Percentiles rank a stretch among this genome's conserved stretches.
Conservation (phyloP, 2,888 invertebrate genomes). For the Masnerella sp. region DNA sequence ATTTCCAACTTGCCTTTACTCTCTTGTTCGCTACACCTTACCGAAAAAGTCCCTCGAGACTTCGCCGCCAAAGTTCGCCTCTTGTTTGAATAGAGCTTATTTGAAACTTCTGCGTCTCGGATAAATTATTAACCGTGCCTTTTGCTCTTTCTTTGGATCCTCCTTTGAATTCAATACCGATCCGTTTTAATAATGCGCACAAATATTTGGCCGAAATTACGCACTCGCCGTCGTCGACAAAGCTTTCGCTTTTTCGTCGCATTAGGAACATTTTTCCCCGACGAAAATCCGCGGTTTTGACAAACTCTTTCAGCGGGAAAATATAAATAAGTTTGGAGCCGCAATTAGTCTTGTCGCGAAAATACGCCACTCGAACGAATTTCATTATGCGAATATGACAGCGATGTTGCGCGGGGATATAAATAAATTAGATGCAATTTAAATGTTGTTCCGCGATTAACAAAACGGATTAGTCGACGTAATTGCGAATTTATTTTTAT, state of each 20-base stretch:
- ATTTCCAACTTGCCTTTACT: slow-evolving; percentile 47
- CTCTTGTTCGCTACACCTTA: slow-evolving; percentile 53
- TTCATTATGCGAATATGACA: slow-evolving; percentile 9
- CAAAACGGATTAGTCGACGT: neutral
- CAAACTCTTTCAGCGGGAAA: too few relatives aligned
- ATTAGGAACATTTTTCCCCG: neutral
- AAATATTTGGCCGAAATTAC: slow-evolving; percentile 44
- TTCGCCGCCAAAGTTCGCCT: slow-evolving; percentile 54
- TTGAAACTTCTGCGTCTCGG: slow-evolving; percentile 57
- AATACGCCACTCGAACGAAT: slow-evolving; percentile 12
- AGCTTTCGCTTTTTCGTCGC: slow-evolving; percentile 1
- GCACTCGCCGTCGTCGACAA: neutral
- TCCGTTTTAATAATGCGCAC: slow-evolving; percentile 43
- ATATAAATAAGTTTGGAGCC: slow-evolving; percentile 1
- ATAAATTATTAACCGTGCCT: slow-evolving; percentile 56
- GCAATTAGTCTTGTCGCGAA: slow-evolving; percentile 4
- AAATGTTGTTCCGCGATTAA: neutral
- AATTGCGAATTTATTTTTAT: neutral
- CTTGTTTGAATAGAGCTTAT: slow-evolving; percentile 59
- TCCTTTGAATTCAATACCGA: slow-evolving; percentile 41
- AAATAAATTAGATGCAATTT: neutral
- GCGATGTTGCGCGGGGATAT: neutral
- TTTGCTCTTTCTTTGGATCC: slow-evolving; percentile 38
- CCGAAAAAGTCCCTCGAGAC: slow-evolving; percentile 53
- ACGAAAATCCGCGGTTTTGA: too few relatives aligned